These are phyloP conservation scores for Pygocentrus nattereri DNA, from an alignment of 2,797 vertebrate genomes.

Conservation along the genomic window DNA sequence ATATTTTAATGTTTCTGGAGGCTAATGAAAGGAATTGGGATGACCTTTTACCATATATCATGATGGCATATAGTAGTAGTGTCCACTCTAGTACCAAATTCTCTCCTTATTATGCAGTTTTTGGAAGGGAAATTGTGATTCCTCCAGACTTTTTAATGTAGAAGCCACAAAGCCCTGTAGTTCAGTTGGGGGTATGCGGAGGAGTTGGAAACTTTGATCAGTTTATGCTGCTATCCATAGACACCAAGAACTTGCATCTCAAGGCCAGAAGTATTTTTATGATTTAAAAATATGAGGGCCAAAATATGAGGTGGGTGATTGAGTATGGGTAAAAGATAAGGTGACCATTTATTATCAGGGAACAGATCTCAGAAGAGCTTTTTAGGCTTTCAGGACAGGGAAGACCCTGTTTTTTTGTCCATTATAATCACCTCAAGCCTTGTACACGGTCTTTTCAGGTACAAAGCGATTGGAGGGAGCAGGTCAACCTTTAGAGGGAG, in stretches of 20 bases:
- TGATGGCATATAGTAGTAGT: not conserved
- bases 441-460: not conserved
- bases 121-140: not conserved
- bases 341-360: not conserved
- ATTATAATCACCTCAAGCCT: not conserved
- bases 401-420: not conserved
- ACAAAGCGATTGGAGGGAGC: not conserved
- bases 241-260: not conserved
- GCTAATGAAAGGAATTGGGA: not conserved
- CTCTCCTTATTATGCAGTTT: not conserved
- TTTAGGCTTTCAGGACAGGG: not conserved
- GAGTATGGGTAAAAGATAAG: not conserved
- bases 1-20: not conserved
- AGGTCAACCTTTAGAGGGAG: not conserved
- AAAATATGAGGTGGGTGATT: not conserved
- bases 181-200: not conserved
- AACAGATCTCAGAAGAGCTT: not conserved
- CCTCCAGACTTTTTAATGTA: not conserved
- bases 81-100: not conserved
- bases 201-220: not conserved
- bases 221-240: not conserved
- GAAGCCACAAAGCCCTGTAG: not conserved
- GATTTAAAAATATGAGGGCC: not conserved
- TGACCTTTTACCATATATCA: not conserved
- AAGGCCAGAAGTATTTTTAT: not conserved